These are phyloP conservation scores for Drosophila testacea DNA, from an alignment of 2,888 invertebrate species.

Conservation along the genomic window DNA sequence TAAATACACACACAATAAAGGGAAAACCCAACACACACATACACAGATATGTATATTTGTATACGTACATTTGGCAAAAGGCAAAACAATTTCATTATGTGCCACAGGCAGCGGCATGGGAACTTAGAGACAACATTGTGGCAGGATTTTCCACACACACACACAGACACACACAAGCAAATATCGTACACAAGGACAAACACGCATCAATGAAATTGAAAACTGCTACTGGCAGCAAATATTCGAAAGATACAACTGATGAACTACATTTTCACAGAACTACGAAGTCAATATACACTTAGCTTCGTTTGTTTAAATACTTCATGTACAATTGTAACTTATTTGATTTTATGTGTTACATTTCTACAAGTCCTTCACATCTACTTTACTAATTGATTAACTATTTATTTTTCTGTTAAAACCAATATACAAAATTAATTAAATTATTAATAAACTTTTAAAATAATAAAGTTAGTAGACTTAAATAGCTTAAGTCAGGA, in stretches of 20 bases:
- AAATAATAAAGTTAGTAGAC: no score
- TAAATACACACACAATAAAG: conserved; percentile 41
- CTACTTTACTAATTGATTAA: no score
- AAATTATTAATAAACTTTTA: no score
- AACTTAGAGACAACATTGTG: conserved; percentile 47
- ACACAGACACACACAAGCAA: conserved; percentile 3
- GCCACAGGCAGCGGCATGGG: conserved; percentile 21
- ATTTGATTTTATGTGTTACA: background rate
- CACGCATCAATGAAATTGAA: conserved; percentile 65
- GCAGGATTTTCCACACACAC: conserved; percentile 24
- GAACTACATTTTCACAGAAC: background rate
- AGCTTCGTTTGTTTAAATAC: background rate
- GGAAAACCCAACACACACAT: background rate
- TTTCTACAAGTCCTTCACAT: background rate
- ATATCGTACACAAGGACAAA: conserved; percentile 14
- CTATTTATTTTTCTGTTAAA: no score
- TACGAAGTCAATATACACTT: background rate
- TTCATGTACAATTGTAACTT: background rate
- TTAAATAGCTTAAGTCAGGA: no score
- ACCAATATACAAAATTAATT: no score
- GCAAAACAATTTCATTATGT: conserved; percentile 71
- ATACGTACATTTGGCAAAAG: conserved; percentile 51
- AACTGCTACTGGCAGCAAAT: conserved; percentile 49
- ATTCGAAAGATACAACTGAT: conserved; percentile 13
- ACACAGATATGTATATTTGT: conserved; percentile 15